Percentiles rank a stretch among this genome's conserved stretches.
These are phyloP conservation scores for Spondyliosoma cantharus DNA, from an alignment of 2,797 vertebrate genomes.

Conservation along the genomic window DNA sequence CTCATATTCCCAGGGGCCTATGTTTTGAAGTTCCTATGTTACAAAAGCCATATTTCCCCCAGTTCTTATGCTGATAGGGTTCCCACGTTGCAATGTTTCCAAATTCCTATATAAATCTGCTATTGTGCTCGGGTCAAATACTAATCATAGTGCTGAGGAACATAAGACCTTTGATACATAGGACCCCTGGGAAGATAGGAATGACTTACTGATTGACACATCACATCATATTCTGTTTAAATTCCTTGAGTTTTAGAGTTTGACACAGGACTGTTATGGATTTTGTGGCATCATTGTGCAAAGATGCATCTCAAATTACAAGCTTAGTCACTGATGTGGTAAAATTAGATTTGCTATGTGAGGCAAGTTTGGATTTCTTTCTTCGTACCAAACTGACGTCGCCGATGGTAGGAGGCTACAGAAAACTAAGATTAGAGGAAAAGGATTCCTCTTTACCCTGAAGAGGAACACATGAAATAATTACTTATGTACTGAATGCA, in stretches of 20 bases:
- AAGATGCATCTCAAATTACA: slow-evolving; percentile 2
- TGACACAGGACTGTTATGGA: neutral
- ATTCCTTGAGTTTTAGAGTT: neutral
- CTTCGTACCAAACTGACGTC: slow-evolving; percentile 6
- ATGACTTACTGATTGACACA: neutral
- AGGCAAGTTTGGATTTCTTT: slow-evolving; percentile 25
- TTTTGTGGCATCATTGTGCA: slow-evolving; percentile 23
- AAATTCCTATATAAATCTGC: too few relatives aligned
- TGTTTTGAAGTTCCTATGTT: too few relatives aligned
- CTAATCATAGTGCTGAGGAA: too few relatives aligned
- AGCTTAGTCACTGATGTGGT: slow-evolving; percentile 7
- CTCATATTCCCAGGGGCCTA: too few relatives aligned
- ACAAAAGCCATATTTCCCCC: too few relatives aligned
- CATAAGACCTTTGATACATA: too few relatives aligned
- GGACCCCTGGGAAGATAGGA: too few relatives aligned
- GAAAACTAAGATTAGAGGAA: slow-evolving; percentile 29
- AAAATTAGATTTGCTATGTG: slow-evolving; percentile 29
- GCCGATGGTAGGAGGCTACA: slow-evolving; percentile 5
- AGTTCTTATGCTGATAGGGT: too few relatives aligned
- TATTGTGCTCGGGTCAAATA: too few relatives aligned
- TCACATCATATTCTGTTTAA: slow-evolving; percentile 2
- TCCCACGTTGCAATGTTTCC: too few relatives aligned
- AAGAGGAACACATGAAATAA: neutral
- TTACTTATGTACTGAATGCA: neutral
- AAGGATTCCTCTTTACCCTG: slow-evolving; percentile 1